Percentiles rank a stretch among this genome's conserved stretches.
Evolutionary conservation across 2,888 invertebrate genomes (phyloP).

Genomic region (Hipparchia sbordonii): DNA sequence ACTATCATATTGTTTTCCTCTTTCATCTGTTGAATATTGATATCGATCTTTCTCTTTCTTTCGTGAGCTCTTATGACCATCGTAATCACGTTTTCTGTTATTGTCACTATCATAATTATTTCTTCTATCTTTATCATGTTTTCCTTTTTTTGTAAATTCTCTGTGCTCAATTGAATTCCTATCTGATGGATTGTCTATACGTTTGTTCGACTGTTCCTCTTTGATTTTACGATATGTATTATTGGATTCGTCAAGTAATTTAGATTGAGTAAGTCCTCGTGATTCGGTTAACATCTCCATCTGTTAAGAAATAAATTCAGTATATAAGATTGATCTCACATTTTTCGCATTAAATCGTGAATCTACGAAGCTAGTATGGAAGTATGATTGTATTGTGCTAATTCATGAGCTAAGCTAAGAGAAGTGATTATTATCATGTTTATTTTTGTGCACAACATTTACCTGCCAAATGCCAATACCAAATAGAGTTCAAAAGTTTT

Average conservation of each 20-base stretch:
- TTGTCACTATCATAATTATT: slow-evolving; percentile 1
- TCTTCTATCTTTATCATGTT: slow-evolving; percentile 15
- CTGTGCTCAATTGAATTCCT: background rate
- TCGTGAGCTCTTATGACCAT: slow-evolving; percentile 9
- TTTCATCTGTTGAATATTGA: slow-evolving; percentile 4
- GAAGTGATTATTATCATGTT: no score
- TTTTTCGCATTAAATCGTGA: no score
- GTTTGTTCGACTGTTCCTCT: background rate
- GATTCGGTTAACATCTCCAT: slow-evolving; percentile 51
- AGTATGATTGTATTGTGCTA: no score
- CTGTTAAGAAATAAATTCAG: slow-evolving; percentile 39
- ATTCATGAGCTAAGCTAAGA: no score
- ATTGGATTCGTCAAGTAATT: background rate
- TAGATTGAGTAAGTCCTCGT: slow-evolving; percentile 3
- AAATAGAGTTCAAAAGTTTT: no score
- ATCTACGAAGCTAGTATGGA: no score
- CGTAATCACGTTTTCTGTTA: slow-evolving; percentile 8
- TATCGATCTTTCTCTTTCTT: slow-evolving; percentile 19
- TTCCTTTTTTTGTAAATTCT: background rate
- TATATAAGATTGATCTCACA: no score
- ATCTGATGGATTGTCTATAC: background rate
- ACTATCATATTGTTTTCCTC: slow-evolving; percentile 20
- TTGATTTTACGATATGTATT: background rate
- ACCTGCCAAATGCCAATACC: no score
- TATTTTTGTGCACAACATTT: no score